Conservation (phyloP, 2,888 invertebrate species). For the Meganola albula region DNA sequence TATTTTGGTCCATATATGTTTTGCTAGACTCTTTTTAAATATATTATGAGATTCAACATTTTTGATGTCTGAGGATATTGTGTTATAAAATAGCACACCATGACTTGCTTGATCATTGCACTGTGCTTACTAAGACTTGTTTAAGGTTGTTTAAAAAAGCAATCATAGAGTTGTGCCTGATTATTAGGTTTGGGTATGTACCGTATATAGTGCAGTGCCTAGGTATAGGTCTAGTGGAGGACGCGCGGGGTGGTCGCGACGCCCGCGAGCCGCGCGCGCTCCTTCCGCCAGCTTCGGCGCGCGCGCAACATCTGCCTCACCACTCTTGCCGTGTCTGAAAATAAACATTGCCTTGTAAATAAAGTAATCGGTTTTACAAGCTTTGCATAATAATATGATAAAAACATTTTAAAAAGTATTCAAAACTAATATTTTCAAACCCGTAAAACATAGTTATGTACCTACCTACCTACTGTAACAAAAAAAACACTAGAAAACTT, state of each 20-base stretch:
- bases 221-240: constrained; percentile 55
- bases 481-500: too few species aligned
- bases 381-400: too few species aligned
- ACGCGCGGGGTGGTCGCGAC: constrained; percentile 65
- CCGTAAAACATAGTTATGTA: background rate
- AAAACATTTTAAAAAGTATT: too few species aligned
- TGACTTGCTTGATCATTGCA: too few species aligned
- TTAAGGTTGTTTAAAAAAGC: too few species aligned
- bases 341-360: too few species aligned
- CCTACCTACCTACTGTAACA: too few species aligned
- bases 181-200: constrained; percentile 19
- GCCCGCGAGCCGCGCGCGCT: constrained; percentile 67
- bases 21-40: background rate
- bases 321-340: constrained; percentile 47
- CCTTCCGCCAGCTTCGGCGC: constrained; percentile 53
- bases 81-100: constrained; percentile 75
- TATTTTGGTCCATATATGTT: constrained; percentile 1
- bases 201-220: constrained; percentile 66
- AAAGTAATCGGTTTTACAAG: too few species aligned
- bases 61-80: background rate
- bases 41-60: background rate
- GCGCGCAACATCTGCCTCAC: constrained; percentile 63
- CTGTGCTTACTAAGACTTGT: too few species aligned
- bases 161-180: too few species aligned
- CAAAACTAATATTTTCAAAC: too few species aligned